phyloP scores from a whole-genome alignment of 2,888 invertebrate species.

The Branchipolynoe longqiensis region DNA sequence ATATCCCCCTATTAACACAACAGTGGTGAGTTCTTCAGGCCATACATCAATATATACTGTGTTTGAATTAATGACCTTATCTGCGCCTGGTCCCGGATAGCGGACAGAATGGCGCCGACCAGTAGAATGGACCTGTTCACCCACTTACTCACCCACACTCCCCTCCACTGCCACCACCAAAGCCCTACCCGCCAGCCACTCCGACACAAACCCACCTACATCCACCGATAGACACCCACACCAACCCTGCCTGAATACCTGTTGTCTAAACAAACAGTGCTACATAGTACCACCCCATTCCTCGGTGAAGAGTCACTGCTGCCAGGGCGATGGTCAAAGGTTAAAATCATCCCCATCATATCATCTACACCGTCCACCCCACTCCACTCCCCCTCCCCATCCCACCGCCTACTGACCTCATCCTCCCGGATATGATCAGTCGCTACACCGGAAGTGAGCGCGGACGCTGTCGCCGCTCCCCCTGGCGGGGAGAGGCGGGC shows the following conservation, averaged over 20 bases:
- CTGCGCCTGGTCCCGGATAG: too few species aligned
- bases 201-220: background rate
- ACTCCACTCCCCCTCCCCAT: too few species aligned
- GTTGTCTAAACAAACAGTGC: conserved; percentile 33
- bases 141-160: background rate
- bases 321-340: conserved; percentile 12
- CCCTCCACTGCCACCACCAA: background rate
- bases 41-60: too few species aligned
- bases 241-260: too few species aligned
- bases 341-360: background rate
- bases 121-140: background rate
- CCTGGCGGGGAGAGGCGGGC: background rate
- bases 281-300: conserved; percentile 11
- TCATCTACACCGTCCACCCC: too few species aligned
- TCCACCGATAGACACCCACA: background rate
- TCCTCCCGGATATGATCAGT: conserved; percentile 26
- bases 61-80: too few species aligned
- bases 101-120: too few species aligned
- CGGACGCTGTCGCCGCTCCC: too few species aligned
- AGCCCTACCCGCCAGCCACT: background rate
- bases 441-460: conserved; percentile 17
- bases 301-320: conserved; percentile 31
- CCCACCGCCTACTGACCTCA: background rate
- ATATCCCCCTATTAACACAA: too few species aligned
- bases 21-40: too few species aligned